phyloP scores from a whole-genome alignment of 2,113 vertebrate species.

The Pundamilia nyererei region DNA sequence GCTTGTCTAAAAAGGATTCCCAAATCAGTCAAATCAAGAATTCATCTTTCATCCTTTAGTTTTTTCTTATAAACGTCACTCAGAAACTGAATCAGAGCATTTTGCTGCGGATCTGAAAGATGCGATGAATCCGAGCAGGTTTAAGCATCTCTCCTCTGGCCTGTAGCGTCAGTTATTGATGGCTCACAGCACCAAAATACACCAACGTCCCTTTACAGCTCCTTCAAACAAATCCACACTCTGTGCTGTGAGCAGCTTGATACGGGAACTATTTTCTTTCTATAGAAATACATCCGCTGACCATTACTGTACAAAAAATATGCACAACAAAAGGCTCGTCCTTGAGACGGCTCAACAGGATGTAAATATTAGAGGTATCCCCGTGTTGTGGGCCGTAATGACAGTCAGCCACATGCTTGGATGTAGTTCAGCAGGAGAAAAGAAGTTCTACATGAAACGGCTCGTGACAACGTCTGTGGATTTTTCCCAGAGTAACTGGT shows the following conservation, averaged over 20 bases:
- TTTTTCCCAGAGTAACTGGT: neutral
- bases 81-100: neutral
- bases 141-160: neutral
- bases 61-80: neutral
- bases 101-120: neutral
- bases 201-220: rapidly evolving
- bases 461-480: rapidly evolving
- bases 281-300: neutral
- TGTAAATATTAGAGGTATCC: neutral
- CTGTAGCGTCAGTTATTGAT: neutral
- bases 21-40: neutral
- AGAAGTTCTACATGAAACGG: rapidly evolving
- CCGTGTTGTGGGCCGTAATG: neutral
- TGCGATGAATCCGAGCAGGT: rapidly evolving
- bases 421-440: rapidly evolving
- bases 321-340: neutral
- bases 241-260: rapidly evolving
- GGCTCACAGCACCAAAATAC: neutral
- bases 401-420: rapidly evolving
- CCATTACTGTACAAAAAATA: neutral
- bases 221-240: neutral
- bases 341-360: rapidly evolving
- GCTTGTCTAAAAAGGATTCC: neutral
- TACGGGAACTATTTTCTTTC: neutral
- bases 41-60: neutral